Evolutionary conservation across 2,888 invertebrate genomes (phyloP).

Genomic region (Serripes groenlandicus): DNA sequence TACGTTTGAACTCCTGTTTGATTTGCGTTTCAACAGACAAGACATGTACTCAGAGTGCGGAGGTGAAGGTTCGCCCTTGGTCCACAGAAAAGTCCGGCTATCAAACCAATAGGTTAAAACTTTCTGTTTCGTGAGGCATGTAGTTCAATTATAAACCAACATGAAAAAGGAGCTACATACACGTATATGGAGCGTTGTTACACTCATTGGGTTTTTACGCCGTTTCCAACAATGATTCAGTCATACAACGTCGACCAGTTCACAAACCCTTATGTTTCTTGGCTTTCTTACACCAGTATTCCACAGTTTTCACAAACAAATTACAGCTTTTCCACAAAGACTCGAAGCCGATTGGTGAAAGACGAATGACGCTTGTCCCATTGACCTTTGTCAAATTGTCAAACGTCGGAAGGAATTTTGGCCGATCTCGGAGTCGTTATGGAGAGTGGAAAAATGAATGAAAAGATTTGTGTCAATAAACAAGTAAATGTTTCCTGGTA

Average conservation of each 20-base stretch:
- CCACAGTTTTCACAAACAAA: neutral
- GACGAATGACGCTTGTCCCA: neutral
- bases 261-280: neutral
- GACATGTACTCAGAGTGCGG: too few relatives aligned
- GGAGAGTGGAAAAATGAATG: too few relatives aligned
- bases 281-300: neutral
- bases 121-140: too few relatives aligned
- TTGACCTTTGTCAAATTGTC: neutral
- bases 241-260: neutral
- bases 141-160: too few relatives aligned
- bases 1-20: too few relatives aligned
- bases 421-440: neutral
- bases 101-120: too few relatives aligned
- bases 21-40: too few relatives aligned
- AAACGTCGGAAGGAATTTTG: neutral
- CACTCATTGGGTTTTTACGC: neutral
- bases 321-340: neutral
- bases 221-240: neutral
- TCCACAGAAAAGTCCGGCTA: too few relatives aligned
- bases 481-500: too few relatives aligned
- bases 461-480: too few relatives aligned
- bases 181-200: neutral
- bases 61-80: too few relatives aligned
- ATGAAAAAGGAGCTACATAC: neutral
- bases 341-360: neutral